Conservation (phyloP, 2,888 invertebrate species). For the Sarcophaga variegata region DNA sequence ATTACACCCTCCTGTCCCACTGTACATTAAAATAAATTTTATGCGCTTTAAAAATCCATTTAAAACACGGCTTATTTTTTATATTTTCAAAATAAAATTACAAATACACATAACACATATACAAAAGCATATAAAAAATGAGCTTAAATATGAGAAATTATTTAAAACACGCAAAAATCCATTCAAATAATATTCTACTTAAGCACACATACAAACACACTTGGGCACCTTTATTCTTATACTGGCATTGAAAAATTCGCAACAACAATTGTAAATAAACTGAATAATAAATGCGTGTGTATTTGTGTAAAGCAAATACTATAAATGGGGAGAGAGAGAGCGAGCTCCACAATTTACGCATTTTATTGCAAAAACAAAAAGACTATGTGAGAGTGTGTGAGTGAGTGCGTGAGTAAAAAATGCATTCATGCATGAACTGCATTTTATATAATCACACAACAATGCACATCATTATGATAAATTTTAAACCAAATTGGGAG, state of each 20-base stretch:
- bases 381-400: background rate
- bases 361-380: too few relatives aligned
- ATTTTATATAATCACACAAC: constrained; percentile 57
- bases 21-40: background rate
- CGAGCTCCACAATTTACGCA: too few relatives aligned
- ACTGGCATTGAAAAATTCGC: too few relatives aligned
- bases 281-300: too few relatives aligned
- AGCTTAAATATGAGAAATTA: background rate
- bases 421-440: constrained; percentile 42
- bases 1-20: background rate
- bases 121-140: background rate
- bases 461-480: constrained; percentile 63
- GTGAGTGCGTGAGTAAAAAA: constrained; percentile 8
- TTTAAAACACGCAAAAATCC: background rate
- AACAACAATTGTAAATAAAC: too few relatives aligned
- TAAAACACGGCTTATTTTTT: background rate
- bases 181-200: too few relatives aligned
- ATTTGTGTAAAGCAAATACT: too few relatives aligned
- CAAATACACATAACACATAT: background rate
- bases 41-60: background rate
- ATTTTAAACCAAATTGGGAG: constrained; percentile 10
- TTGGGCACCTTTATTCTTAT: too few relatives aligned
- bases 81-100: background rate
- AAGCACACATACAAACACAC: too few relatives aligned
- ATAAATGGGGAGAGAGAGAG: too few relatives aligned